phyloP scores from a whole-genome alignment of 2,113 vertebrate genomes.

The Platysternon megacephalum region DNA sequence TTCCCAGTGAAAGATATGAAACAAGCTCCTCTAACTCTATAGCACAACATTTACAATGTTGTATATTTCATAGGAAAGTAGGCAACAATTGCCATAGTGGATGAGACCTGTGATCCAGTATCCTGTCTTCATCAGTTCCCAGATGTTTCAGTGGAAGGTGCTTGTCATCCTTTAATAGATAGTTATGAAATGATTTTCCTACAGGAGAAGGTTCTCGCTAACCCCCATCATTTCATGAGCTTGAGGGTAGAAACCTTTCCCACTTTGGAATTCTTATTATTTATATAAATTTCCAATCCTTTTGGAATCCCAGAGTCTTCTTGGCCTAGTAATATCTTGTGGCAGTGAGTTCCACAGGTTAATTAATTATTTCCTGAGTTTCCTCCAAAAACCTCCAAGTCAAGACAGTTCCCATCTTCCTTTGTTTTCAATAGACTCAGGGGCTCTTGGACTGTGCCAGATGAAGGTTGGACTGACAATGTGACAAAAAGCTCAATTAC shows the following conservation, averaged over 20 bases:
- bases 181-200: conserved; percentile 36
- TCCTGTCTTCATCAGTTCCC: conserved; percentile 29
- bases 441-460: conserved; percentile 56
- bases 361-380: conserved; percentile 75
- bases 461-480: conserved; percentile 65
- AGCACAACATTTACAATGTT: background rate
- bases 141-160: background rate
- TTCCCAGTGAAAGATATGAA: conserved; percentile 8
- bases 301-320: background rate
- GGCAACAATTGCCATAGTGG: conserved; percentile 7
- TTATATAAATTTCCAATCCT: conserved; percentile 64
- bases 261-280: conserved; percentile 51
- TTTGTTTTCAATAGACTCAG: conserved; percentile 53
- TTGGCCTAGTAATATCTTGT: conserved; percentile 68
- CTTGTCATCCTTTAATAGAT: conserved; percentile 5
- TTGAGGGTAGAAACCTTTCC: conserved; percentile 61
- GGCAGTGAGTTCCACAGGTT: conserved; percentile 70
- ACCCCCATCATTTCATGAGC: conserved; percentile 36
- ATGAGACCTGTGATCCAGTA: background rate
- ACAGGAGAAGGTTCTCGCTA: conserved; percentile 37
- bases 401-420: conserved; percentile 52
- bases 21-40: background rate
- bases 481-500: conserved; percentile 45
- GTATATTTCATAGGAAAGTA: conserved; percentile 9
- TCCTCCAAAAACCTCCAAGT: conserved; percentile 62